A percentile compares a stretch with the other conserved stretches of the same genome.
These are phyloP conservation scores for Lophochroa leadbeateri DNA, from an alignment of 2,113 vertebrate species.

Conservation along the genomic window DNA sequence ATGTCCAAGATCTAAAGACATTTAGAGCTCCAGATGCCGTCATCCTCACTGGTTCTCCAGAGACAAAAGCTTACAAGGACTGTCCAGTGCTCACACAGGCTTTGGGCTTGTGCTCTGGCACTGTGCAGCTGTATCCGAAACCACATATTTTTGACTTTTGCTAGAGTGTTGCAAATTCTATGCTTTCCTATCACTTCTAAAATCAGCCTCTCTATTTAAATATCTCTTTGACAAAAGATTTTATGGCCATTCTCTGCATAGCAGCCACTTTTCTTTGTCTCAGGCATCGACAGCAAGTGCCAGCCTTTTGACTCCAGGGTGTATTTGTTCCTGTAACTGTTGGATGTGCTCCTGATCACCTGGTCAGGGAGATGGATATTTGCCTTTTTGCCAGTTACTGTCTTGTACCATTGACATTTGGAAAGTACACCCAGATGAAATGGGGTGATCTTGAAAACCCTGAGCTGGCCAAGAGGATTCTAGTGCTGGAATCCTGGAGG, in stretches of 20 bases:
- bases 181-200: background rate
- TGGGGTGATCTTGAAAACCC: background rate
- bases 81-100: background rate
- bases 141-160: background rate
- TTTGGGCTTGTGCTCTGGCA: background rate
- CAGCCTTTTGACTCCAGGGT: background rate
- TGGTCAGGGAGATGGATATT: background rate
- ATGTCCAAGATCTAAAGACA: background rate
- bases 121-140: fast-evolving
- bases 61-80: background rate
- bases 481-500: background rate
- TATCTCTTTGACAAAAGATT: background rate
- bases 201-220: background rate
- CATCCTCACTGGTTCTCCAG: background rate
- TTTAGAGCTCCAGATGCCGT: background rate
- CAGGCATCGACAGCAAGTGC: background rate
- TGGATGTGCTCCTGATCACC: background rate
- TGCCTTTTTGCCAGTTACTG: background rate
- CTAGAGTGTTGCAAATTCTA: background rate
- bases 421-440: background rate
- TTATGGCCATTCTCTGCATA: background rate
- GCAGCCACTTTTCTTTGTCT: background rate
- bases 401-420: background rate
- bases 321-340: background rate
- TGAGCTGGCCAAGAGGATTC: background rate